Base-by-base conservation (phyloP, 1,140 invertebrate species). In the Tetranychus urticae region DNA sequence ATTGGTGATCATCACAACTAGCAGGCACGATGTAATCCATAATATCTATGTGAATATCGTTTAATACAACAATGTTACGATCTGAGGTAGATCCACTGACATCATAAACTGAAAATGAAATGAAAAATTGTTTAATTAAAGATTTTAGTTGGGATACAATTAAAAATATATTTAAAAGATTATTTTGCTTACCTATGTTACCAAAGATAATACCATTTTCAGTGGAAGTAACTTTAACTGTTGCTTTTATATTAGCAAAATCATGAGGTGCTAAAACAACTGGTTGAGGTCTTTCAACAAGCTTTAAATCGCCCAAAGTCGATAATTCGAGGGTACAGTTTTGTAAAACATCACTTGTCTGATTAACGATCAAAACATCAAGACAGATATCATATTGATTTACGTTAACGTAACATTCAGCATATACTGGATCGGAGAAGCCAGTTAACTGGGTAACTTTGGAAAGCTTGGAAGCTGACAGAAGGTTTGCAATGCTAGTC, bases 11-110 rank as follows among this genome's bases (percentile, higher is more conserved):
- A 37, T 82, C 91, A 72, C 92, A 97, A 35, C 78, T 75, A 2
- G 91, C 91, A n/a, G 96, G 94, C 46, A 97, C 84, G 68, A 99
- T 99, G 73, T 98, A 99, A 76, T 99, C 96, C 88, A 99, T 97
- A 63, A 99, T 98, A 74, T 99, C 94, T 70, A 98, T 96, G 72
- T 97, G 92, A 70, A 99, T 97, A 70, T 98, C 94, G 71, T 97
- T 97, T 14, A 99, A 77, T 23, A 98, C 92, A 39, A 99, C 92
- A 62, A 96, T 92, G 73, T 93, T 97, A 65, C 89, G 78, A 71
- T 96, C 90, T 60, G 86, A 88, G 3, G 84, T 84, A 33, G 92
- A 88, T 45, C 92, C 89, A 57, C 81, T 85, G 46, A 96, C 83
- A 71, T 97, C 92, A 71, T 97, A 97, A 31, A 97, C 92, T 85